phyloP scores from a whole-genome alignment of 2,797 vertebrate genomes.

The Leptodactylus fallax region DNA sequence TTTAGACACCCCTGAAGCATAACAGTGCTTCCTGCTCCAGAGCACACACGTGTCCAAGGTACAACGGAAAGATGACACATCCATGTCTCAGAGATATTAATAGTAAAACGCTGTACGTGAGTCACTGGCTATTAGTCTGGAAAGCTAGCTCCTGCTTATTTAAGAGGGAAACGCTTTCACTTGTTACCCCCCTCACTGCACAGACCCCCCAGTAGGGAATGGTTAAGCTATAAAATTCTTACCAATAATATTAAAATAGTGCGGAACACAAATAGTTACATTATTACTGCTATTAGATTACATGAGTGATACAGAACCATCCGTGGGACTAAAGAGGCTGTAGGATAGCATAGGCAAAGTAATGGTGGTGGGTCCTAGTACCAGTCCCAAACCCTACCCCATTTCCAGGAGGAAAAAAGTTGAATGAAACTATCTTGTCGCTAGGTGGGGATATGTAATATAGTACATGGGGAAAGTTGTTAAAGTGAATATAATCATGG shows the following conservation, averaged over 20 bases:
- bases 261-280: neutral
- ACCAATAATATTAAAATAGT: neutral
- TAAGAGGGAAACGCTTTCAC: neutral
- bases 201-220: neutral
- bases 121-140: constrained; percentile 49
- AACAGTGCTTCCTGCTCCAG: constrained; percentile 25
- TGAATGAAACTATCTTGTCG: no score
- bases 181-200: neutral
- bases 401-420: no score
- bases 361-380: no score
- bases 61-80: constrained; percentile 51
- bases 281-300: neutral
- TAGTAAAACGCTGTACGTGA: constrained; percentile 33
- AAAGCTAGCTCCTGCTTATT: constrained; percentile 31
- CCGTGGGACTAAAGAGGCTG: neutral
- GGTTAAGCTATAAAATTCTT: neutral
- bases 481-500: no score
- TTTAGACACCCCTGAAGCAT: constrained; percentile 48
- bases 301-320: neutral
- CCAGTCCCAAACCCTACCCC: no score
- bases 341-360: neutral
- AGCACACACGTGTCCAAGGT: constrained; percentile 30
- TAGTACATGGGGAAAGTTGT: no score
- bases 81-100: constrained; percentile 38
- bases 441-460: no score